Evolutionary conservation across 2,888 invertebrate species (phyloP), one percentile per base, ranked within the genome.

Genomic region (Cryptocheilus praepositus): DNA sequence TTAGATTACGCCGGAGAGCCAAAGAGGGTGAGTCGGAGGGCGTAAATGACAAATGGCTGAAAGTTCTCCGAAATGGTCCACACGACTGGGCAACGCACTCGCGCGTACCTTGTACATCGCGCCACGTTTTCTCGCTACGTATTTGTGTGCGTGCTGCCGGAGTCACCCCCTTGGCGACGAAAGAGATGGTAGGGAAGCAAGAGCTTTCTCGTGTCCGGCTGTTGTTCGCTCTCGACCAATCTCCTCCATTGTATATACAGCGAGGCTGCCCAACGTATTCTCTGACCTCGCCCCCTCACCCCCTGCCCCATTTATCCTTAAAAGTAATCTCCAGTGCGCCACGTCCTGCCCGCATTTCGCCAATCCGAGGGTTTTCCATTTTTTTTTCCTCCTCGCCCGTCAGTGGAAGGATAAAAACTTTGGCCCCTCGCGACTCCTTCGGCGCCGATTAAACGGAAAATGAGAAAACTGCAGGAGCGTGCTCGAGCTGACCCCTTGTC

Each of bases 131-230:
- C 7, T 3, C 22, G 3, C 22, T 67, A 53, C 45, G 25, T 45
- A 19, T 16, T 28, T 18, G 51, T 36, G 55, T 49, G 55, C 59
- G 60, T 28, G 55, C 61, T 49, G 58, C 51, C 45, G 16, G 51
- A 51, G 59, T 59, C 70, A 72, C 65, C 76, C 56, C 74, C 70
- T 68, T 46, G 51, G 58, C 22, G 55, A 66, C 36, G 60, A 63
- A 63, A 71, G 73, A 60, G 65, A 75, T 74, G 80, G 74, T 73
- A 77, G 82, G 73, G 74, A 70, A 80, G 79, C 82, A 77, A 87
- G 82, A 88, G 88, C 88, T 87, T 87, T 87, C 85, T 83, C 87
- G 77, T 87, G 87, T 87, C 83, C 83, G 74, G 79, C 79, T 78
- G 80, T 76, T 79, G 74, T 74, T 73, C 72, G 62, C 73, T 69